phyloP scores from a whole-genome alignment of 2,888 invertebrate genomes.

The Eurytoma adleriae region DNA sequence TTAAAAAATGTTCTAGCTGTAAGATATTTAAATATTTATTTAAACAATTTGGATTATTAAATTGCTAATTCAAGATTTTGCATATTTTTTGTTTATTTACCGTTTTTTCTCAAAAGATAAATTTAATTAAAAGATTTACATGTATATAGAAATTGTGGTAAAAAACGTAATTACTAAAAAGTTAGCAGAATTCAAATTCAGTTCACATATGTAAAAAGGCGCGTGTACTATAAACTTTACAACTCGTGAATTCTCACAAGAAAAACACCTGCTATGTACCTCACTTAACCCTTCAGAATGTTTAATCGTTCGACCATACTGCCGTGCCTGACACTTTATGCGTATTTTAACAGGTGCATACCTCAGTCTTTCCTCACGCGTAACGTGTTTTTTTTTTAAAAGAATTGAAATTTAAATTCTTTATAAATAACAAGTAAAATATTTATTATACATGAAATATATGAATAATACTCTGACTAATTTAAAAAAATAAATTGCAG shows the following conservation, averaged over 20 bases:
- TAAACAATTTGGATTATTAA: too few species aligned
- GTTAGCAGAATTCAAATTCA: background rate
- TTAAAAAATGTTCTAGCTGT: too few species aligned
- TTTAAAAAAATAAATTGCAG: background rate
- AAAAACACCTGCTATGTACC: slow-evolving; percentile 37
- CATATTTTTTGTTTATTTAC: background rate
- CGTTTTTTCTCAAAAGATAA: background rate
- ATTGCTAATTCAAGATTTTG: background rate
- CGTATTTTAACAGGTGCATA: slow-evolving; percentile 40
- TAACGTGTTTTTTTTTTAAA: background rate
- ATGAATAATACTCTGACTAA: background rate
- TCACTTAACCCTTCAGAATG: slow-evolving; percentile 18
- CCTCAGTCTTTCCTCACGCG: background rate
- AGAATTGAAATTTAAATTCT: background rate
- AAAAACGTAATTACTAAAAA: background rate
- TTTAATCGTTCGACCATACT: slow-evolving; percentile 23
- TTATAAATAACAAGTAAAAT: background rate
- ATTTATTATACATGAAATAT: background rate
- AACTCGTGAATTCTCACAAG: slow-evolving; percentile 8
- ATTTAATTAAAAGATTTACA: background rate
- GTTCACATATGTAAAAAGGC: background rate
- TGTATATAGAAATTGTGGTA: background rate
- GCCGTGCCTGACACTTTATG: slow-evolving; percentile 10
- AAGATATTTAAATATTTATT: too few species aligned
- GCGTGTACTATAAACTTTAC: slow-evolving; percentile 8